A percentile compares a stretch with the other conserved stretches of the same genome.
phyloP scores from a whole-genome alignment of 2,113 vertebrate genomes.

The Xiphophorus hellerii region DNA sequence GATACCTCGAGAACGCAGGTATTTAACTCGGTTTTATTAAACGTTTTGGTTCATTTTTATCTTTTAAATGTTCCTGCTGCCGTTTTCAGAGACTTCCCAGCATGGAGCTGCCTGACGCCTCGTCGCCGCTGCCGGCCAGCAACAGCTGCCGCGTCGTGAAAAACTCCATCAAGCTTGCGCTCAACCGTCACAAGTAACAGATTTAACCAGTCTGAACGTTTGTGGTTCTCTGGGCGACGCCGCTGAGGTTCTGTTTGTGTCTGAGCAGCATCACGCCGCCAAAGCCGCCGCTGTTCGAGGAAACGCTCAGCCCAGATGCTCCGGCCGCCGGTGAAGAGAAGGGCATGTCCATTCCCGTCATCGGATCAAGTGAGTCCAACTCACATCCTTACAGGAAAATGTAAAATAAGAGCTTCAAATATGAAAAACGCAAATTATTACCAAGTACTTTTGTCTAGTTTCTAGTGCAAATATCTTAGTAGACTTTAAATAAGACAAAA shows the following conservation, averaged over 20 bases:
- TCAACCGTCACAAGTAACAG: constrained; percentile 86
- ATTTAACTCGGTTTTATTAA: constrained; percentile 21
- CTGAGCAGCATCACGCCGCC: constrained; percentile 73
- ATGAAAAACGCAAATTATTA: too few species aligned
- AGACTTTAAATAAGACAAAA: too few species aligned
- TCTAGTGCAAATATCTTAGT: too few species aligned
- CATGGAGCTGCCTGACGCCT: constrained; percentile 95
- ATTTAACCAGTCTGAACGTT: too few species aligned
- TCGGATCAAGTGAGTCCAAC: constrained; percentile 84
- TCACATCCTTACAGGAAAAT: too few species aligned
- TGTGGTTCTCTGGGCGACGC: too few species aligned
- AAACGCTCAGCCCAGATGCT: constrained; percentile 47
- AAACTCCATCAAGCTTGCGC: constrained; percentile 96
- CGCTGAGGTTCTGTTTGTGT: background rate
- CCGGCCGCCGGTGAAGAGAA: constrained; percentile 73
- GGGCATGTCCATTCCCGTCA: constrained; percentile 86
- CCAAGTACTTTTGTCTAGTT: too few species aligned
- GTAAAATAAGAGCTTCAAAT: too few species aligned
- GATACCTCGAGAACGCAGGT: constrained; percentile 91
- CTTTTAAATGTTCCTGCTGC: background rate
- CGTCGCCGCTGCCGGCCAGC: constrained; percentile 91
- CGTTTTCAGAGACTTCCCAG: constrained; percentile 89
- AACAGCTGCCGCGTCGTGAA: constrained; percentile 91
- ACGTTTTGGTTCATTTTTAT: background rate
- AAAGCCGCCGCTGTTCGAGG: constrained; percentile 73